Evolutionary conservation across 2,113 vertebrate genomes (phyloP).

Genomic region (Ardeotis arabs): DNA sequence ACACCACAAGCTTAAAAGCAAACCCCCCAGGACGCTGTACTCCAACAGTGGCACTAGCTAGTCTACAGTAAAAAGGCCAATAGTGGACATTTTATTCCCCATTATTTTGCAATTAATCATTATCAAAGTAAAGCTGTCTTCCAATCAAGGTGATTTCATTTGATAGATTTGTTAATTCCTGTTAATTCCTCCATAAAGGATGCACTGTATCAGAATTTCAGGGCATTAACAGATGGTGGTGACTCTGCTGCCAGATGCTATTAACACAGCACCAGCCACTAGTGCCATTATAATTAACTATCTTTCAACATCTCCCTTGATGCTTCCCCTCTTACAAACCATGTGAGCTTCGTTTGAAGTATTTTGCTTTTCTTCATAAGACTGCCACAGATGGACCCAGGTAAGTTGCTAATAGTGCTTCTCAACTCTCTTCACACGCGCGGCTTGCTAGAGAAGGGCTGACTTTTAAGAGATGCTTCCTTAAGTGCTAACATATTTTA

Average conservation of each 20-base stretch:
- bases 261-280: background rate
- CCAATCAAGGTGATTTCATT: conserved; percentile 47
- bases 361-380: background rate
- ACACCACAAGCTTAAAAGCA: background rate
- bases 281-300: conserved; percentile 15
- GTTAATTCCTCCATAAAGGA: conserved; percentile 14
- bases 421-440: background rate
- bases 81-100: background rate
- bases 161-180: conserved; percentile 33
- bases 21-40: background rate
- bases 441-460: background rate
- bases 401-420: background rate
- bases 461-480: background rate
- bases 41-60: background rate
- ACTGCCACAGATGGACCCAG: background rate
- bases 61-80: background rate
- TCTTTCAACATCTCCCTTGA: conserved; percentile 22
- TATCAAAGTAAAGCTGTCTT: conserved; percentile 18
- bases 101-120: conserved; percentile 13
- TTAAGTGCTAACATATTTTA: background rate
- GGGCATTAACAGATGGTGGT: conserved; percentile 19
- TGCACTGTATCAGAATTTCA: background rate
- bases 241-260: conserved; percentile 3
- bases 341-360: background rate
- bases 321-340: background rate